A percentile compares a stretch with the other conserved stretches of the same genome.
These are phyloP conservation scores for Frieseomelitta varia DNA, from an alignment of 1,140 invertebrate genomes.

Conservation along the genomic window DNA sequence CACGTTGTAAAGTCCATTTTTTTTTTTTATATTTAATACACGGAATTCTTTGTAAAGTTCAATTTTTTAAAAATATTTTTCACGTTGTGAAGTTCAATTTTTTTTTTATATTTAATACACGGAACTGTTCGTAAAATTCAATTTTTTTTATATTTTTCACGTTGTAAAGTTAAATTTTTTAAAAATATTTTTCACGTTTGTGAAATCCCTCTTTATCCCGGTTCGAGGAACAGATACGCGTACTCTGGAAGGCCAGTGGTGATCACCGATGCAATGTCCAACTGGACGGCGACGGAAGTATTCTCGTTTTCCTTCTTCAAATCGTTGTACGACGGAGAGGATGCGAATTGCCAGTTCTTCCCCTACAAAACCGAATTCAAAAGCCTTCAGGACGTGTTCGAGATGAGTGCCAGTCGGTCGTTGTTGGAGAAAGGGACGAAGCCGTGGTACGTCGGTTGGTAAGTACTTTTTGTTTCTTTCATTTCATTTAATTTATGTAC, in stretches of 20 bases:
- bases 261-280: slow-evolving; percentile 89
- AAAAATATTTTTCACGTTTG: background rate
- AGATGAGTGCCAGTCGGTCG: slow-evolving; percentile 88
- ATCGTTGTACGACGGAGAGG: slow-evolving; percentile 86
- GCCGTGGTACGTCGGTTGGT: slow-evolving; percentile 96
- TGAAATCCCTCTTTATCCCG: too few relatives aligned
- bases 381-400: slow-evolving; percentile 89
- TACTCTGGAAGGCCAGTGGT: slow-evolving; percentile 91
- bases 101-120: background rate
- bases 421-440: slow-evolving; percentile 84
- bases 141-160: too few relatives aligned
- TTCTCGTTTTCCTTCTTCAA: slow-evolving; percentile 92
- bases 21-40: too few relatives aligned
- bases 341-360: slow-evolving; percentile 93
- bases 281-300: slow-evolving; percentile 89
- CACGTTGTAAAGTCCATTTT: too few relatives aligned
- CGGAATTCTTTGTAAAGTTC: background rate
- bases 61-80: too few relatives aligned
- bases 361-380: slow-evolving; percentile 94
- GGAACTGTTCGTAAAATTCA: background rate
- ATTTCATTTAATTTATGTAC: background rate
- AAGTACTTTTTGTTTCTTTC: slow-evolving; percentile 69
- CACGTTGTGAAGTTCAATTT: too few relatives aligned
- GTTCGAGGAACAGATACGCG: slow-evolving; percentile 84
- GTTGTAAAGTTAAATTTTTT: too few relatives aligned